Conservation (phyloP, 2,797 vertebrate genomes). For the Lates japonicus region DNA sequence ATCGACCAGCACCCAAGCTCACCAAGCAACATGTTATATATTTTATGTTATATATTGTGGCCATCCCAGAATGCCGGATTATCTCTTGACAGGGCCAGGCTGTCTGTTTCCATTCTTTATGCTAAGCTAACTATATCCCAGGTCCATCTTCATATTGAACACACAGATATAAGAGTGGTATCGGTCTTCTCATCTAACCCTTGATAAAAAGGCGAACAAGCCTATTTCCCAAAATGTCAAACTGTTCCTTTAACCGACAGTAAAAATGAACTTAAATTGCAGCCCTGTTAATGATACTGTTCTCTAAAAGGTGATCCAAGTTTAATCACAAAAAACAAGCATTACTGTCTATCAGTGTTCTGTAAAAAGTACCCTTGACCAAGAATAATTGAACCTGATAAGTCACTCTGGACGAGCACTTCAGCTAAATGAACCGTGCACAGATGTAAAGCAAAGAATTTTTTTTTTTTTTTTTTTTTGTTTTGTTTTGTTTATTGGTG, state of each 20-base stretch:
- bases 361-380: constrained; percentile 16
- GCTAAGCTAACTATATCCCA: background rate
- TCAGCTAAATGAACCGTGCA: constrained; percentile 22
- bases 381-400: constrained; percentile 29
- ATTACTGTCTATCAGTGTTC: background rate
- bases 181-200: background rate
- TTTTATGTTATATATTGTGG: background rate
- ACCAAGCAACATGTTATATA: background rate
- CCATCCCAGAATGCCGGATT: background rate
- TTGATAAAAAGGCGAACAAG: background rate
- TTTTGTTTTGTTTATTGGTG: constrained; percentile 16
- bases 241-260: background rate
- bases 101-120: background rate
- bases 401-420: background rate
- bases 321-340: background rate
- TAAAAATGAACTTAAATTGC: background rate
- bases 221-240: background rate
- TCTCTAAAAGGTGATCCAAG: background rate
- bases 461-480: constrained; percentile 1
- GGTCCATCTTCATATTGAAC: constrained; percentile 9
- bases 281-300: background rate
- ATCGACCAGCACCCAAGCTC: background rate
- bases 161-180: background rate
- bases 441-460: constrained; percentile 14
- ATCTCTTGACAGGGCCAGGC: background rate